phyloP scores from a whole-genome alignment of 2,113 vertebrate genomes.

The Grantiella picta region DNA sequence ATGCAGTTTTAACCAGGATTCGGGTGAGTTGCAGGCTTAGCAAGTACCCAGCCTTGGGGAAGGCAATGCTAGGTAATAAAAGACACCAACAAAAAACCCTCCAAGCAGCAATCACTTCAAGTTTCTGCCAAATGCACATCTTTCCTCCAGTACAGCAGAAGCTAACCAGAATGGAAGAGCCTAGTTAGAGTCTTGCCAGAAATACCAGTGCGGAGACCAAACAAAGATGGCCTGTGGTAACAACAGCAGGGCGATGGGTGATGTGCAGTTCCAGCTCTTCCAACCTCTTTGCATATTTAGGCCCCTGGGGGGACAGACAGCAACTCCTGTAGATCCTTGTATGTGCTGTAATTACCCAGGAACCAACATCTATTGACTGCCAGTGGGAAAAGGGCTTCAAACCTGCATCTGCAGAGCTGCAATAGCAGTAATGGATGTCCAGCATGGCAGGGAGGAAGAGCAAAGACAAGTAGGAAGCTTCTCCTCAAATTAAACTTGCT shows the following conservation, averaged over 20 bases:
- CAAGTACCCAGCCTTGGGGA: not conserved
- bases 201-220: accelerated
- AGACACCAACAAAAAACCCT: not conserved
- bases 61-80: not conserved
- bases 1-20: not conserved
- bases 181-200: not conserved
- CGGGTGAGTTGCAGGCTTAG: not conserved
- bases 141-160: not conserved
- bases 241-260: not conserved
- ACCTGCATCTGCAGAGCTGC: accelerated
- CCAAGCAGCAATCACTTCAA: not conserved
- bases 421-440: accelerated
- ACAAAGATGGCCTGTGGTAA: accelerated
- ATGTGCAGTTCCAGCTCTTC: not conserved
- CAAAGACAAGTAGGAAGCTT: not conserved
- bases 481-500: not conserved
- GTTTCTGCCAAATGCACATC: not conserved
- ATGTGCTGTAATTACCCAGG: not conserved
- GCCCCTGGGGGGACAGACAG: not conserved
- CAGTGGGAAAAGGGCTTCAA: not conserved
- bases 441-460: not conserved
- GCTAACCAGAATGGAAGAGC: not conserved
- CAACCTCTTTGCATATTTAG: not conserved
- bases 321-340: not conserved
- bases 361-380: not conserved